These are phyloP conservation scores for Rhombomys opimus DNA, from an alignment of 2,113 vertebrate species.

Conservation along the genomic window DNA sequence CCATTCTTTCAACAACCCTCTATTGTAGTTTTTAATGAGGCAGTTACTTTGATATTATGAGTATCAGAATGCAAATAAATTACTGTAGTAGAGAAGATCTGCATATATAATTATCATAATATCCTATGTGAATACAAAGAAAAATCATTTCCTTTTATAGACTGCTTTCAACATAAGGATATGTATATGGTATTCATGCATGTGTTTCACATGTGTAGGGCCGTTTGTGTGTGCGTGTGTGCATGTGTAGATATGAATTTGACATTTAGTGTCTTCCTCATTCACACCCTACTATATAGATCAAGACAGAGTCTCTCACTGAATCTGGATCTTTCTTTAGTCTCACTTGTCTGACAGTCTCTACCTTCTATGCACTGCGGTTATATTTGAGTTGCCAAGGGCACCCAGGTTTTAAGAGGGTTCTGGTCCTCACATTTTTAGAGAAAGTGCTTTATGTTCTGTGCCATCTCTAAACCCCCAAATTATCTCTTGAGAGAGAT, in stretches of 20 bases:
- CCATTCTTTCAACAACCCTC: background rate
- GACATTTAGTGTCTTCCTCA: background rate
- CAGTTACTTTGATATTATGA: background rate
- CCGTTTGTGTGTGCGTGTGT: background rate
- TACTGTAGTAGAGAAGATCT: background rate
- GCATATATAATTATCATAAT: background rate
- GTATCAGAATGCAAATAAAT: background rate
- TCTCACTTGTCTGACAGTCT: background rate
- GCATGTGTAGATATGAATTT: background rate
- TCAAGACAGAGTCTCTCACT: background rate
- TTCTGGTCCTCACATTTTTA: background rate
- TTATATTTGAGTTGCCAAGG: background rate
- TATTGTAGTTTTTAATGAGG: background rate
- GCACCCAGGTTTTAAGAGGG: background rate
- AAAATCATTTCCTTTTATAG: background rate
- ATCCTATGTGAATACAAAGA: background rate
- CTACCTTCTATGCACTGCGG: background rate
- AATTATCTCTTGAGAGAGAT: background rate
- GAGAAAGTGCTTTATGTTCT: background rate
- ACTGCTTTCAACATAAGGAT: background rate
- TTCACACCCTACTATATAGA: background rate
- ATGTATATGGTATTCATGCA: background rate
- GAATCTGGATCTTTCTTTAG: background rate
- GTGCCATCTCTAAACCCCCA: too few relatives aligned
- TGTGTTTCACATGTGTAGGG: background rate